Evolutionary conservation across 92 coral and sea anemone genomes (phyloP), one percentile per base, ranked within the genome.

Genomic region (Nematostella vectensis): DNA sequence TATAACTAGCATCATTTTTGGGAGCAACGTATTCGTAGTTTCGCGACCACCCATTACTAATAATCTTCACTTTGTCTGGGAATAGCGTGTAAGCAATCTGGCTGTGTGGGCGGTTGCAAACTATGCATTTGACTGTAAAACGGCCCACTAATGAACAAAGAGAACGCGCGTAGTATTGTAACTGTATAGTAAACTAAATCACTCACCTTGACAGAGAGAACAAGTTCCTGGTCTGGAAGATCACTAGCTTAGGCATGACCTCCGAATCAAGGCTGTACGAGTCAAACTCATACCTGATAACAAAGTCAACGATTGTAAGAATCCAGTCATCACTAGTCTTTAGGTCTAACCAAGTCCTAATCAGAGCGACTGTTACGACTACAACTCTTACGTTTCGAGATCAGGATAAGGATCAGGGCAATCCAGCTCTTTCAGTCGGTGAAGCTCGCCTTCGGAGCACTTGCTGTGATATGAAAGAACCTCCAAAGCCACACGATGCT

Each of bases 391-490:
- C 98, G 80, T 60, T 58, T 91, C 98, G n/a, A 91, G 68, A 47
- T 62, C 55, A 22, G 79, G 87, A 40, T 36, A 85, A 22, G 95
- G 95, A 16, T 71, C 67, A 2, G 31, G 29, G 24, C 65, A n/a
- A 20, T 74, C 76, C 25, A 79, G 33, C 4, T 78, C 78, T 47
- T 75, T 64, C 23, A 87, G 52, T 10, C 30, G 25, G 21, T 63
- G 48, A 39, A 81, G 73, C 48, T 91, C 98, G 1, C 53, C 40
- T 31, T 81, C 87, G 25, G 98, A 86, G 25, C 98, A 91, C 70
- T 81, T 91, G 77, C 96, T 91, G 78, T 91, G 98, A 48, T 91
- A 91, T 0, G 98, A 91, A 11, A 91, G 66, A 3, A 91, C 98
- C 40, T 91, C 97, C 38, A 89, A 58, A 2, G 98, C 98, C 2